These are phyloP conservation scores for Macheiramphus alcinus DNA, from an alignment of 2,113 vertebrate species.

Conservation along the genomic window DNA sequence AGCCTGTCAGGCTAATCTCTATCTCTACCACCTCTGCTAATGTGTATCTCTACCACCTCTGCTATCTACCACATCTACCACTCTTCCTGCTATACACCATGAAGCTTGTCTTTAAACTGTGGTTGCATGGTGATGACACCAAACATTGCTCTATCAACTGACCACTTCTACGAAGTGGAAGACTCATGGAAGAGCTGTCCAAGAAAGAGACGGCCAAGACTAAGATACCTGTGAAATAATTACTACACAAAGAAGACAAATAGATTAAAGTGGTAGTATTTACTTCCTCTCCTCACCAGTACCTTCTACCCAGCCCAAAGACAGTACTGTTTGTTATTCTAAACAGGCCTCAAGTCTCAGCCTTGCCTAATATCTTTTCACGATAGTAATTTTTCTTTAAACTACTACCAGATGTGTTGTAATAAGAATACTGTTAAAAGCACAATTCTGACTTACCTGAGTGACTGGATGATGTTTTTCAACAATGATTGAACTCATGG, in stretches of 20 bases:
- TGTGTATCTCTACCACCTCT: no score
- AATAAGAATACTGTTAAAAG: not conserved
- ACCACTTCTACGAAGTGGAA: not conserved
- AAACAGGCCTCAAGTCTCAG: not conserved
- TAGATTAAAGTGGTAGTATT: not conserved
- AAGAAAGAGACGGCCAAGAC: not conserved
- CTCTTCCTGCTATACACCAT: not conserved
- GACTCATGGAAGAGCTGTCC: not conserved
- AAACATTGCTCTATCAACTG: not conserved
- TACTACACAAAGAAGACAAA: not conserved
- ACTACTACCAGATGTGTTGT: not conserved
- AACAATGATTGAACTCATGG: slow-evolving; percentile 88
- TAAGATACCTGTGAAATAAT: not conserved
- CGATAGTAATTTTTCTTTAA: not conserved
- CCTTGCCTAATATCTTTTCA: not conserved
- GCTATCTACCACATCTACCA: not conserved
- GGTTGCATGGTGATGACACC: not conserved
- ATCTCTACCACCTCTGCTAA: not conserved
- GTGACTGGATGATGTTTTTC: slow-evolving; percentile 93
- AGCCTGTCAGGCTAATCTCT: not conserved
- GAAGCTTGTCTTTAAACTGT: not conserved
- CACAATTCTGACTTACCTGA: slow-evolving; percentile 76
- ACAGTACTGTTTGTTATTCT: not conserved
- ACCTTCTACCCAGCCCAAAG: not conserved
- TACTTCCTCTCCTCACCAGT: not conserved